Percentiles rank a stretch among this genome's conserved stretches.
phyloP scores from a whole-genome alignment of 2,797 vertebrate genomes.

The Poliocrania exsul region DNA sequence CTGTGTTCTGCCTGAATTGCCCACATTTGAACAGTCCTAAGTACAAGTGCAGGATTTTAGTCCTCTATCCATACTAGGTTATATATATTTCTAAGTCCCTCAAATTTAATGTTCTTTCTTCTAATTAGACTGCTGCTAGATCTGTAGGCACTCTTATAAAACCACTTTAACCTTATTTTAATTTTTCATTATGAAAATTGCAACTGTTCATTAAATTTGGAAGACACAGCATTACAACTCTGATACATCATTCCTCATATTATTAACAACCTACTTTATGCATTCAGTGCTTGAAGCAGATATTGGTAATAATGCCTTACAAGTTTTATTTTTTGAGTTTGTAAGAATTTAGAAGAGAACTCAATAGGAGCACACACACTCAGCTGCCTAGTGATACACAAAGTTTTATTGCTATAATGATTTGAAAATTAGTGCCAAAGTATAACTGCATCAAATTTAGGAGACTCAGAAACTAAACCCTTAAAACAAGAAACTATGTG shows the following conservation, averaged over 20 bases:
- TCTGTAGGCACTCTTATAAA: slow-evolving; percentile 71
- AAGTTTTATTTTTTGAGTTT: slow-evolving; percentile 15
- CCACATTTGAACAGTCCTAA: not conserved
- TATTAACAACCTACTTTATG: slow-evolving; percentile 75
- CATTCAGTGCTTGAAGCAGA: slow-evolving; percentile 73
- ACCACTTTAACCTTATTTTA: slow-evolving; percentile 78
- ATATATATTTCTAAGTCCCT: slow-evolving; percentile 62
- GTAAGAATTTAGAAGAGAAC: slow-evolving; percentile 54
- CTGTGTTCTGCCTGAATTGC: slow-evolving; percentile 1
- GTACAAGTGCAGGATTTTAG: slow-evolving; percentile 24
- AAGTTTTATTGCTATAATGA: not conserved
- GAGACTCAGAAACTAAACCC: not conserved
- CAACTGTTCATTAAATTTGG: slow-evolving; percentile 79
- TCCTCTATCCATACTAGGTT: slow-evolving; percentile 37
- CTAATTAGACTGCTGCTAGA: slow-evolving; percentile 75
- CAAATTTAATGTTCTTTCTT: slow-evolving; percentile 66
- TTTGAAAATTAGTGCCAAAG: not conserved
- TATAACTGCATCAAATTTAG: not conserved
- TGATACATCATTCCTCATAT: slow-evolving; percentile 72
- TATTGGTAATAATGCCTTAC: slow-evolving; percentile 52
- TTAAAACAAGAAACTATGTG: not conserved
- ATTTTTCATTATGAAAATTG: slow-evolving; percentile 78
- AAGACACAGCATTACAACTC: slow-evolving; percentile 72
- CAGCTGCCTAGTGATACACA: not conserved
- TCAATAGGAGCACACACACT: slow-evolving; percentile 31